Evolutionary conservation across 2,113 vertebrate genomes (phyloP), one percentile per base, ranked within the genome.

Genomic region (Ellobius talpinus): DNA sequence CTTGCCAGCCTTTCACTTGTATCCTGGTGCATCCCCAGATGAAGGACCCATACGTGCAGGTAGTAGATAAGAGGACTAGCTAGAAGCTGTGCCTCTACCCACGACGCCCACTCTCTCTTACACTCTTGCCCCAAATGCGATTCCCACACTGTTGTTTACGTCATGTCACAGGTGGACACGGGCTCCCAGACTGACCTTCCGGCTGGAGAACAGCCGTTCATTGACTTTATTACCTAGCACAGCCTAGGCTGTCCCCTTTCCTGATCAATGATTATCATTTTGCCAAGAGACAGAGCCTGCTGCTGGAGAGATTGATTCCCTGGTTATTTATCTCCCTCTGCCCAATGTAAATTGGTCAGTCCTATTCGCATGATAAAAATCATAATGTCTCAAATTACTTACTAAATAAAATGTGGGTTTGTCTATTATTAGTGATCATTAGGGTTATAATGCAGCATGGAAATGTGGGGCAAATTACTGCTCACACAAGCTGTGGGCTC

Each of bases 341-440:
- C 98, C 98, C 98, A 77, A 97, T 98, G 98, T 98, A 98, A 98
- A 98, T 98, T 98, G 98, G 98, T 98, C 98, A 98, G 98, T 98
- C 97, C 97, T 98, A 94, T 98, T 98, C 98, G 97, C 98, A 96
- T 94, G 98, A 98, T 98, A 98, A 98, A 98, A 98, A 98, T 98
- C 98, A 96, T 98, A 98, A 98, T 98, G 98, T 98, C 98, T 98
- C 98, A 98, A 98, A 98, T 99, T 98, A 99, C 99, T 98, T 98
- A 98, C 98, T 99, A 98, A 98, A 99, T 99, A 99, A 99, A 99
- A 98, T 98, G 98, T 98, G 99, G 98, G 98, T 98, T 99, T 99
- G 98, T 98, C 98, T 98, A 98, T 99, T 99, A 99, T 99, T 99
- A 99, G 98, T 98, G 98, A 99, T 99, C 98, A 98, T 99, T 99